phyloP scores from a whole-genome alignment of 1,140 invertebrate species.

The Brachionus manjavacas region DNA sequence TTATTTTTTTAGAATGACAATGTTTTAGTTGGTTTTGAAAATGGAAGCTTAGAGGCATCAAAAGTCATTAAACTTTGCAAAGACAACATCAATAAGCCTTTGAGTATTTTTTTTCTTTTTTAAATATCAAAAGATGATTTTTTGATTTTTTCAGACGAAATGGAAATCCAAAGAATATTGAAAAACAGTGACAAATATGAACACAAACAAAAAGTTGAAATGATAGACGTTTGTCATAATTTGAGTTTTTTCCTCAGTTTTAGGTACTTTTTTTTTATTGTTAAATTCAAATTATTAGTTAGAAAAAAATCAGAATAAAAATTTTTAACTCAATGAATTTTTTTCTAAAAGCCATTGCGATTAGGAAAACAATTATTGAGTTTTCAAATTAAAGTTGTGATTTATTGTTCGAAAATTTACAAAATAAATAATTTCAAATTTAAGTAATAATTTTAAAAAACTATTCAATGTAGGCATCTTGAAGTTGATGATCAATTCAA shows the following conservation, averaged over 20 bases:
- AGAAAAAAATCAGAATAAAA: too few species aligned
- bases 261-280: conserved; percentile 46
- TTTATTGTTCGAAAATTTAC: too few species aligned
- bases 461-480: too few species aligned
- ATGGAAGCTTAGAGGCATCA: not conserved
- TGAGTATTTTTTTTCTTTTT: not conserved
- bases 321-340: too few species aligned
- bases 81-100: not conserved
- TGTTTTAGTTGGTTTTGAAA: conserved; percentile 12
- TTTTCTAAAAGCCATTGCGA: too few species aligned
- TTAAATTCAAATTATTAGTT: not conserved
- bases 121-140: not conserved
- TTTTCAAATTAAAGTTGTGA: too few species aligned
- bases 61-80: not conserved
- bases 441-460: too few species aligned
- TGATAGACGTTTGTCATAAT: conserved; percentile 48
- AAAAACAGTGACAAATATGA: conserved; percentile 43
- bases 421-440: too few species aligned
- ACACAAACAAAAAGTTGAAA: conserved; percentile 49
- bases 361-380: too few species aligned
- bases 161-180: not conserved
- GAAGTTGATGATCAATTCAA: too few species aligned
- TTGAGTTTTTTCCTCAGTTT: conserved; percentile 51
- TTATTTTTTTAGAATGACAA: not conserved
- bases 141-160: not conserved